phyloP scores from a whole-genome alignment of 2,113 vertebrate genomes.

The Tychaedon coryphoeus region DNA sequence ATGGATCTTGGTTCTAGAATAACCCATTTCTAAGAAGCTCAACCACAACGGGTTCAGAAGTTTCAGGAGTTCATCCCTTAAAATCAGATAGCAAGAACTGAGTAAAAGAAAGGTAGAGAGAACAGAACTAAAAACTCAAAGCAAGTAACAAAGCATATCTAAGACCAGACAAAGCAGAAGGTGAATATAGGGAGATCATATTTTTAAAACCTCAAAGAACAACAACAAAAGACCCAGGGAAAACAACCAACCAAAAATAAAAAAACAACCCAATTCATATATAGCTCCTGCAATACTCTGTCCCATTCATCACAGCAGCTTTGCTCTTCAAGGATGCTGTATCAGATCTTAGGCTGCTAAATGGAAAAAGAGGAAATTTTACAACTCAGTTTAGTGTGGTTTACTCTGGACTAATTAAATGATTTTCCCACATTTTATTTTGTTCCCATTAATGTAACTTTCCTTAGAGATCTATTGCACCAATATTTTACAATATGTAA shows the following conservation, averaged over 20 bases:
- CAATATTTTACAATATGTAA: background rate
- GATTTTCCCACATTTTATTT: rapidly evolving
- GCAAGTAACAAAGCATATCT: rapidly evolving
- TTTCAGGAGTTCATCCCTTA: background rate
- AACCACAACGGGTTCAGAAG: background rate
- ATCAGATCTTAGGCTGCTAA: background rate
- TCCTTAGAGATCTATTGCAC: background rate
- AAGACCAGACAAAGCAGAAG: background rate
- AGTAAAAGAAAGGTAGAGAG: background rate
- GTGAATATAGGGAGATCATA: background rate
- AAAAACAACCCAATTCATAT: rapidly evolving
- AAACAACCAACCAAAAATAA: background rate
- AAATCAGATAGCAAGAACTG: background rate
- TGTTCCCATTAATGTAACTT: background rate
- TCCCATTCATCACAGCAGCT: background rate
- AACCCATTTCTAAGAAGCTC: background rate
- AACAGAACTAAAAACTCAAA: background rate
- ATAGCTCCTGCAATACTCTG: background rate
- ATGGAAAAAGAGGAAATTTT: background rate
- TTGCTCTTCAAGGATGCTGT: background rate
- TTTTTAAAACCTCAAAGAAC: background rate
- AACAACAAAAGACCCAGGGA: rapidly evolving
- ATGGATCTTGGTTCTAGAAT: background rate
- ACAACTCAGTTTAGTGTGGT: background rate
- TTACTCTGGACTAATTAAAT: background rate